These are phyloP conservation scores for Whitmania pigra DNA, from an alignment of 1,140 invertebrate species.

Conservation along the genomic window DNA sequence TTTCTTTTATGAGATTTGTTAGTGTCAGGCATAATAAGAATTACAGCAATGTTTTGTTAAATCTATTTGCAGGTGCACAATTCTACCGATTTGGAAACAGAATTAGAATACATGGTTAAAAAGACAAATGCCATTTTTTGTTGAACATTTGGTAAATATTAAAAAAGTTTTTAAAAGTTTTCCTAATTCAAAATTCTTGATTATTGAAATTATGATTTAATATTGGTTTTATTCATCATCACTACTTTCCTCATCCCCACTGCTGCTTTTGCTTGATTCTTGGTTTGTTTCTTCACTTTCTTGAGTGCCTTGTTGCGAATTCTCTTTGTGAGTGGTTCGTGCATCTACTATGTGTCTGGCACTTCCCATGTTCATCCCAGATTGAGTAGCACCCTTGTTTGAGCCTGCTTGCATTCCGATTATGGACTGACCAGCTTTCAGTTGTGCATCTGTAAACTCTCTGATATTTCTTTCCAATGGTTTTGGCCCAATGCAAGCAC, in stretches of 20 bases:
- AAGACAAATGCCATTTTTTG: neutral
- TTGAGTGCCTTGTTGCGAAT: neutral
- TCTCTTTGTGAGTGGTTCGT: neutral
- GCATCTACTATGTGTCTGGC: neutral
- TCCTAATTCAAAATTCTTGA: neutral
- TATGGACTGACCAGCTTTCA: conserved; percentile 72
- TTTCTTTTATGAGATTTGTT: no score
- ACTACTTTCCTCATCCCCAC: neutral
- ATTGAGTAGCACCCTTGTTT: conserved; percentile 15
- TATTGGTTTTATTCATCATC: conserved; percentile 3
- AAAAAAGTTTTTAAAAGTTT: neutral
- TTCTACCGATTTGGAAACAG: neutral
- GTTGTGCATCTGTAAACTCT: conserved; percentile 62
- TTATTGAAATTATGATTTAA: neutral
- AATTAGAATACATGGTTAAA: no score
- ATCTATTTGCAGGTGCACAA: neutral
- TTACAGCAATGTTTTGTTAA: neutral
- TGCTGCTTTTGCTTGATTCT: neutral
- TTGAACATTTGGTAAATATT: neutral
- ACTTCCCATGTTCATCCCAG: conserved; percentile 13
- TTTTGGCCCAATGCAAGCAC: conserved; percentile 73
- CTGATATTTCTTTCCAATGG: conserved; percentile 79
- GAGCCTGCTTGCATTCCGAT: conserved; percentile 70
- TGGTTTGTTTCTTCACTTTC: neutral
- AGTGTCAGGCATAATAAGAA: neutral